Conservation (phyloP, 2,888 invertebrate genomes). For the Auanema freiburgensis region DNA sequence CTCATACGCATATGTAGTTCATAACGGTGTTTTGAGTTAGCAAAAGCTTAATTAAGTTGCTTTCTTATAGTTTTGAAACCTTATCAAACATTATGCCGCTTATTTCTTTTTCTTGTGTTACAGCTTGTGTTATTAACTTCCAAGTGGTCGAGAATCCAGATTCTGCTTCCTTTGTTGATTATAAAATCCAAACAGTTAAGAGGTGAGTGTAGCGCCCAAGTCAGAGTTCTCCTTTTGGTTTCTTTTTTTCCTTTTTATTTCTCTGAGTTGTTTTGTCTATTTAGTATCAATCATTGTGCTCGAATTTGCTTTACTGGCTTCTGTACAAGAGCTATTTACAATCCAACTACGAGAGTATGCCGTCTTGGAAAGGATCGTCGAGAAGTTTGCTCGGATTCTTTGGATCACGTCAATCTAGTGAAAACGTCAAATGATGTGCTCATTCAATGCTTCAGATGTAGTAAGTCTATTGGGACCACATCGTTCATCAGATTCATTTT, state of each 20-base stretch:
- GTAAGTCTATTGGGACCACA: constrained; percentile 31
- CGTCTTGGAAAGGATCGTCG: constrained; percentile 36
- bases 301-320: constrained; percentile 57
- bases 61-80: background rate
- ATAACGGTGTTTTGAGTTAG: too few species aligned
- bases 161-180: constrained; percentile 33
- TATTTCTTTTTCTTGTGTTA: constrained; percentile 23
- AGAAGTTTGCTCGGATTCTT: constrained; percentile 29
- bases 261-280: constrained; percentile 9
- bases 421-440: constrained; percentile 40
- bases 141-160: constrained; percentile 48
- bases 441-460: constrained; percentile 59
- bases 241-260: background rate
- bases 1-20: background rate
- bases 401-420: constrained; percentile 28
- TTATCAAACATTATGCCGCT: constrained; percentile 10
- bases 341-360: constrained; percentile 40
- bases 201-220: constrained; percentile 30
- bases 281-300: constrained; percentile 59
- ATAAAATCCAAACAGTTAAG: constrained; percentile 35
- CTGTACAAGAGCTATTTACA: constrained; percentile 55
- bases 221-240: constrained; percentile 5
- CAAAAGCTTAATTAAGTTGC: background rate
- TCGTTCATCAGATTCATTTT: too few species aligned
- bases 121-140: constrained; percentile 61